Conservation (phyloP, 2,113 vertebrate genomes). For the Tichodroma muraria region DNA sequence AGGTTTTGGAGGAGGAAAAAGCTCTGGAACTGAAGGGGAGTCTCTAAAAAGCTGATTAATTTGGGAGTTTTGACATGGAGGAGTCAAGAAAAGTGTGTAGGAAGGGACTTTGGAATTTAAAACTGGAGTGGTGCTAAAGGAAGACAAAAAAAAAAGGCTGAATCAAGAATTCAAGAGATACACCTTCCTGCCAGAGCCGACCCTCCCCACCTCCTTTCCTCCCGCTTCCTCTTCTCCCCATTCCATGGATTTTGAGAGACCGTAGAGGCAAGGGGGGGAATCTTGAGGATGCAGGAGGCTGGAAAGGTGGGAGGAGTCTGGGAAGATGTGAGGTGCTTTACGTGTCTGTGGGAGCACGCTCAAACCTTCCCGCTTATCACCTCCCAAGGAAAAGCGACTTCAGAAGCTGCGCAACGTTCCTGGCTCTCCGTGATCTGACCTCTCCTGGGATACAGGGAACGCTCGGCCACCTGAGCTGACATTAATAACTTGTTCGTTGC, state of each 20-base stretch:
- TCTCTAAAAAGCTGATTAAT: not conserved
- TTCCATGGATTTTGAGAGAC: not conserved
- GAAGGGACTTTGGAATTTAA: not conserved
- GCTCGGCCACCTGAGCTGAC: accelerated
- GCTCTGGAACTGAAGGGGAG: not conserved
- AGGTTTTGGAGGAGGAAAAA: not conserved
- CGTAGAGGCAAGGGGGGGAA: not conserved
- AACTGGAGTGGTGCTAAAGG: not conserved
- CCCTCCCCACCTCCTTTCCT: not conserved
- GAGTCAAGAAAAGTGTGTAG: not conserved
- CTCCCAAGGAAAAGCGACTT: not conserved
- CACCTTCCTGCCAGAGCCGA: not conserved
- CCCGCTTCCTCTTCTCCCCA: not conserved
- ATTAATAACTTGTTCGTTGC: too few species aligned
- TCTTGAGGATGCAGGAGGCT: not conserved
- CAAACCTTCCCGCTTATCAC: not conserved
- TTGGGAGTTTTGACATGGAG: not conserved
- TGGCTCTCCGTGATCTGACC: not conserved
- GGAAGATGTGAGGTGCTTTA: not conserved
- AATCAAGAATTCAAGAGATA: not conserved
- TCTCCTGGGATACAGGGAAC: not conserved
- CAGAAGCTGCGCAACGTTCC: accelerated
- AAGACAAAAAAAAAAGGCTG: not conserved
- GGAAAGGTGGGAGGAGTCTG: not conserved
- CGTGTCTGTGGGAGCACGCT: accelerated